phyloP scores from a whole-genome alignment of 2,888 invertebrate species.

The Rotaria sp. region DNA sequence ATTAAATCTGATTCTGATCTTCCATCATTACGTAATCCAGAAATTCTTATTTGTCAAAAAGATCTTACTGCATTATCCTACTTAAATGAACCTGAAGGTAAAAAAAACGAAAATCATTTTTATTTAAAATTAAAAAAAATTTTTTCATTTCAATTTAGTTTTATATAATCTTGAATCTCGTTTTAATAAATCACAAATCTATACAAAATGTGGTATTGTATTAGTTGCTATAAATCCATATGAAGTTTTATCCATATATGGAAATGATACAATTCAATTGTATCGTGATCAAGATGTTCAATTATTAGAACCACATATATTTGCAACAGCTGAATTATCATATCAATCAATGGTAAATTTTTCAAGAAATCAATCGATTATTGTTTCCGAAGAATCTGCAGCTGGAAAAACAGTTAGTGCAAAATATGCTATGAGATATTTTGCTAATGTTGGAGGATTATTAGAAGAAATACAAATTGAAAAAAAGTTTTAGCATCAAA shows the following conservation, averaged over 20 bases:
- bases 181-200: slow-evolving; percentile 84
- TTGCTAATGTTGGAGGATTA: slow-evolving; percentile 87
- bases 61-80: slow-evolving; percentile 92
- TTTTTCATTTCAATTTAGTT: slow-evolving; percentile 59
- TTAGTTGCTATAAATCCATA: slow-evolving; percentile 97
- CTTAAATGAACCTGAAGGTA: slow-evolving; percentile 78
- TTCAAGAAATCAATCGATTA: slow-evolving; percentile 61
- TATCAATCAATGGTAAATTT: slow-evolving; percentile 71
- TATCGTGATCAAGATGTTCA: slow-evolving; percentile 84
- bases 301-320: slow-evolving; percentile 93
- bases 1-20: slow-evolving; percentile 54
- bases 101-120: slow-evolving; percentile 30
- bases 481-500: slow-evolving; percentile 89
- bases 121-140: slow-evolving; percentile 23
- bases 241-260: slow-evolving; percentile 80
- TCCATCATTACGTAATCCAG: slow-evolving; percentile 85
- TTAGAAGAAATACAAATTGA: slow-evolving; percentile 65
- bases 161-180: slow-evolving; percentile 85
- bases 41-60: slow-evolving; percentile 89
- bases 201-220: slow-evolving; percentile 97
- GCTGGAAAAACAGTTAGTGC: slow-evolving; percentile 98
- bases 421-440: slow-evolving; percentile 92
- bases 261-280: slow-evolving; percentile 85
- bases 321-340: slow-evolving; percentile 94
- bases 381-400: slow-evolving; percentile 87